These are phyloP conservation scores for Indicator maculatus DNA, from an alignment of 2,113 vertebrate genomes.

Conservation along the genomic window DNA sequence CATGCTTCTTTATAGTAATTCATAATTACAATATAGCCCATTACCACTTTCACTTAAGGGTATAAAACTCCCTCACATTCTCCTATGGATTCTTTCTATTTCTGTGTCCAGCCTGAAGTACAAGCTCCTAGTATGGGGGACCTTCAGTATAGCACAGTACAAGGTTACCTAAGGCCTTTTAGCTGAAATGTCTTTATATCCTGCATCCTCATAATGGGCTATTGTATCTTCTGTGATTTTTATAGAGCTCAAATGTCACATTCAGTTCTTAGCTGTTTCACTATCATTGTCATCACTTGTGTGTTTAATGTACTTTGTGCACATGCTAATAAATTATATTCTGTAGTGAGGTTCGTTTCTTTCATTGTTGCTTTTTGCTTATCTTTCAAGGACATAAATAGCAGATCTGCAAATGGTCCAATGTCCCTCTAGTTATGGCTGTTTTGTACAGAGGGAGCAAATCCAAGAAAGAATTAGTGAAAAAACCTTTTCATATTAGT, in stretches of 20 bases:
- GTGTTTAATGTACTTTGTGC: background rate
- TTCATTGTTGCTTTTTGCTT: background rate
- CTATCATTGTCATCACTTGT: background rate
- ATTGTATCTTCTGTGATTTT: conserved; percentile 12
- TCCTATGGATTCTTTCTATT: background rate
- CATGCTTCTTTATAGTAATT: background rate
- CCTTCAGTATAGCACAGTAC: background rate
- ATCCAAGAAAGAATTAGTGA: background rate
- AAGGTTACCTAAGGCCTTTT: conserved; percentile 2
- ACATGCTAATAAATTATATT: background rate
- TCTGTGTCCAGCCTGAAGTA: background rate
- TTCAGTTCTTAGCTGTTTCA: background rate
- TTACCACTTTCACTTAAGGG: background rate
- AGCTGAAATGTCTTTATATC: conserved; percentile 24
- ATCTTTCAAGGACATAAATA: background rate
- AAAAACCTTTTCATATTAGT: background rate
- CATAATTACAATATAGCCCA: background rate
- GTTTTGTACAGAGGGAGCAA: background rate
- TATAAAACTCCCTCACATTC: accelerated
- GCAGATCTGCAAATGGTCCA: background rate
- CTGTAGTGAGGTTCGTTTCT: background rate
- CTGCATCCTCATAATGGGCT: conserved; percentile 7
- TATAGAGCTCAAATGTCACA: background rate
- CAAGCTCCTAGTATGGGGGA: background rate
- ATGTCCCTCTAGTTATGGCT: background rate